Evolutionary conservation across 64 coral and sea anemone species (phyloP), one percentile per base, ranked within the genome.

Genomic region (Porites lutea): DNA sequence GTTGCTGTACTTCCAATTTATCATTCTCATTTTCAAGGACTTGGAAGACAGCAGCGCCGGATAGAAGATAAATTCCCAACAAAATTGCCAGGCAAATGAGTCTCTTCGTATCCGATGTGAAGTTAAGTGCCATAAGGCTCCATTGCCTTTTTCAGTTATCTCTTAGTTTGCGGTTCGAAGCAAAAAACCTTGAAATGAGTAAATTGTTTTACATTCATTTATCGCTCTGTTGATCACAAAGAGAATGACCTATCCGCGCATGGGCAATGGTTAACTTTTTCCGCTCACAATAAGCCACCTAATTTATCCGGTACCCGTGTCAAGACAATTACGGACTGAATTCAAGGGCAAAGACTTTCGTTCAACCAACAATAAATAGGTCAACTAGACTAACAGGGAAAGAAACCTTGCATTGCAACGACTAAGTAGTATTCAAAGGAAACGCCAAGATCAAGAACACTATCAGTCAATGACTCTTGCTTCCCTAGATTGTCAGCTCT

Each of bases 11-110:
- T 62, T 94, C 88, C 4, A 50, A 15, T 18, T 93, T 72, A 20
- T 97, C 95, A 63, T 93, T 97, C 90, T 97, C 95, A 61, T 97
- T 97, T 72, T 97, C 95, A 47, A 97, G 65, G 46, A 97, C 85
- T 74, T 97, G 95, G 76, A 97, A 97, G 3, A 97, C 95, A 6
- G 81, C 95, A 3, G 95, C 95, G 22, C 95, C 95, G 48, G 86
- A 88, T 4, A 97, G 48, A 79, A 97, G 95, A 74, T 97, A 97
- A 11, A 97, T 87, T 9, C 88, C 95, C 5, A 97, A 64, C 48
- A 97, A 70, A 51, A 86, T 16, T n/a, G 90, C 85, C 4, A 97
- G 82, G 18, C 89, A 88, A 59, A 97, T 70, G 1, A 97, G 83
- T 22, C 95, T 88, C 12, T 97, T 97, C 18, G 95, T 97, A 63